Evolutionary conservation across 2,888 invertebrate genomes (phyloP), one percentile per base, ranked within the genome.

Genomic region (Dynastes tityus): DNA sequence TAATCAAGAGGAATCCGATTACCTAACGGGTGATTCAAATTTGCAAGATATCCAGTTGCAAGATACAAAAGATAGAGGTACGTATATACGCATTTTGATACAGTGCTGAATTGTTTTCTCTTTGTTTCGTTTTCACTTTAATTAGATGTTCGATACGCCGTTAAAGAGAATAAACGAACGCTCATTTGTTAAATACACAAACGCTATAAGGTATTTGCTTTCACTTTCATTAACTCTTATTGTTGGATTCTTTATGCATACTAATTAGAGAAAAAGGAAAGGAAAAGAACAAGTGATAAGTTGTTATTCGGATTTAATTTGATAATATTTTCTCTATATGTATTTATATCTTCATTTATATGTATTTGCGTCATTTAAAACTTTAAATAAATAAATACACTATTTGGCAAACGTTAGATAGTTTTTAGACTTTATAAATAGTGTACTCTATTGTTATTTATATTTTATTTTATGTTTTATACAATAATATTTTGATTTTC

Each of bases 11-110:
- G 87, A 87, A 49, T 83, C 85, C 1, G 87, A 87, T 76, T 88
- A 87, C 86, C 82, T 88, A 68, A 82, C 83, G 3, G 83, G 82
- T 5, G 86, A 85, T 81, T 81, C 80, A 22, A 91, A 90, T 80
- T 86, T 94, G 63, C 94, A 94, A 89, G 94, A 94, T 84, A 88
- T 89, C n/a, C 88, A 88, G 82, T 86, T 85, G 80, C 80, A 79
- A 67, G 87, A 85, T 77, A 91, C 91, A 83, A 90, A 92, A 81
- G 94, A 94, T 84, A 91, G 93, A 90, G 94, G 94, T 94, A 88
- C 90, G 92, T 89, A 73, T 71, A 29, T 49, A 63, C n/a, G 16
- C 11, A 11, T 45, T 37, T 45, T 45, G 45, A 11, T 45, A 45
- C 45, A 22, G 0, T 2, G 27, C 40, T 51, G 51, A 16, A 58